A percentile compares a stretch with the other conserved stretches of the same genome.
Evolutionary conservation across 2,888 invertebrate genomes (phyloP).

Genomic region (Drosophila greeni): DNA sequence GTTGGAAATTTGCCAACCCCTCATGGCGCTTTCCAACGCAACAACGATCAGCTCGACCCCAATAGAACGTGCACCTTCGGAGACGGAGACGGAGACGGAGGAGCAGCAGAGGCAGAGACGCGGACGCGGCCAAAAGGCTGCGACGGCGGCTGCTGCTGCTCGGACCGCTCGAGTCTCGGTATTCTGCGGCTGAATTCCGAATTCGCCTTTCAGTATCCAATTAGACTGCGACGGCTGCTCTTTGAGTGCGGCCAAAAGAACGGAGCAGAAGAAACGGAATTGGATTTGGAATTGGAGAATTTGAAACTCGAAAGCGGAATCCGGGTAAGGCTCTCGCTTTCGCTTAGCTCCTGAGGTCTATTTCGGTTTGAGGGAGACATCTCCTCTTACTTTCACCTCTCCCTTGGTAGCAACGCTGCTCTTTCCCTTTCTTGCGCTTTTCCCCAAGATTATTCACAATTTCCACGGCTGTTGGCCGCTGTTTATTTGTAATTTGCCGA

Average conservation of each 20-base stretch:
- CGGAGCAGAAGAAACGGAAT: slow-evolving; percentile 31
- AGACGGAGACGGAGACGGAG: neutral
- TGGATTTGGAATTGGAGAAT: slow-evolving; percentile 5
- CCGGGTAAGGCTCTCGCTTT: slow-evolving; percentile 22
- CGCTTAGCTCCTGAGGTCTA: neutral
- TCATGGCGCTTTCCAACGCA: slow-evolving; percentile 61
- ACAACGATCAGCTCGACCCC: slow-evolving; percentile 67
- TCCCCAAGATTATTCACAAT: slow-evolving; percentile 1
- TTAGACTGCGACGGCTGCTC: slow-evolving; percentile 69
- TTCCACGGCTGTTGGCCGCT: slow-evolving; percentile 13
- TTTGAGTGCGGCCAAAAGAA: slow-evolving; percentile 28
- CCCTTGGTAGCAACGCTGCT: neutral
- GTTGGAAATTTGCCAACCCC: slow-evolving; percentile 69
- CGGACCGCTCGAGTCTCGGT: slow-evolving; percentile 54
- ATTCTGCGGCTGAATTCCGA: slow-evolving; percentile 71
- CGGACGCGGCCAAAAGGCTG: slow-evolving; percentile 66
- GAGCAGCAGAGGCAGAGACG: slow-evolving; percentile 4
- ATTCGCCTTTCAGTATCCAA: slow-evolving; percentile 75
- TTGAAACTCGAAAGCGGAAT: slow-evolving; percentile 23
- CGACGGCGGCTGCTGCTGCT: slow-evolving; percentile 58
- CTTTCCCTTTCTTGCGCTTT: neutral
- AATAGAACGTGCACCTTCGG: slow-evolving; percentile 28
- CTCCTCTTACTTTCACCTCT: neutral
- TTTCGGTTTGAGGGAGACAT: slow-evolving; percentile 1
- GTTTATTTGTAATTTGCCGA: slow-evolving; percentile 37